Evolutionary conservation across 2,797 vertebrate genomes (phyloP), one percentile per base, ranked within the genome.

Genomic region (Distichodus sexfasciatus): DNA sequence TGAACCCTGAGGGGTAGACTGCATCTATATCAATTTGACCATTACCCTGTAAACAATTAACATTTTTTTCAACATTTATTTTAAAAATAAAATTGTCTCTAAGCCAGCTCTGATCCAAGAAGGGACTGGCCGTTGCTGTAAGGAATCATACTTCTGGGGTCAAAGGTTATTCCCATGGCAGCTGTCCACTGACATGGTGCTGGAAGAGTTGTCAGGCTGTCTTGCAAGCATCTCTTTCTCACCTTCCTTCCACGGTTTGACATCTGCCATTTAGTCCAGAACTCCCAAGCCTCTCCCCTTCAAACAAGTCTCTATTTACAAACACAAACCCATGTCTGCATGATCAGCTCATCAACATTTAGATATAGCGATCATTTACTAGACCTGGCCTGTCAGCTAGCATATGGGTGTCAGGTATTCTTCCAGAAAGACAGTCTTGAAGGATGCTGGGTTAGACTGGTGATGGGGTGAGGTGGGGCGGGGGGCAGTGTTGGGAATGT

Each of bases 291-390:
- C 81, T 80, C 84, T 72, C 81, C 77, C 46, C 80, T 85, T 81
- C 84, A 85, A 89, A 87, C 83, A 86, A 87, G 82, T 76, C 78
- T 85, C 69, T 65, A 70, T 75, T 75, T 71, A 76, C 74, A 76
- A 79, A 78, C 76, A 76, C 76, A 87, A 58, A 17, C 87, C 90
- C 86, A 90, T 87, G 90, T 93, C 91, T 89, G 91, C 90, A 91
- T 94, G 92, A 95, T 93, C 90, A 91, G 92, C 93, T 93, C 93
- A 96, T 96, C 94, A 93, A 93, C 92, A 93, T 96, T 96, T 96
- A 94, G 94, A 96, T 94, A 94, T 94, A 94, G 92, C 93, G 93
- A 96, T 98, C 94, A 95, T 90, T 95, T 95, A 95, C 92, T 90
- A 88, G 85, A 90, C 88, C 87, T 87, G 92, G 87, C 51, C 91